Percentiles rank a stretch among this genome's conserved stretches.
These are phyloP conservation scores for Chaenocephalus aceratus DNA, from an alignment of 2,113 vertebrate species.

Conservation along the genomic window DNA sequence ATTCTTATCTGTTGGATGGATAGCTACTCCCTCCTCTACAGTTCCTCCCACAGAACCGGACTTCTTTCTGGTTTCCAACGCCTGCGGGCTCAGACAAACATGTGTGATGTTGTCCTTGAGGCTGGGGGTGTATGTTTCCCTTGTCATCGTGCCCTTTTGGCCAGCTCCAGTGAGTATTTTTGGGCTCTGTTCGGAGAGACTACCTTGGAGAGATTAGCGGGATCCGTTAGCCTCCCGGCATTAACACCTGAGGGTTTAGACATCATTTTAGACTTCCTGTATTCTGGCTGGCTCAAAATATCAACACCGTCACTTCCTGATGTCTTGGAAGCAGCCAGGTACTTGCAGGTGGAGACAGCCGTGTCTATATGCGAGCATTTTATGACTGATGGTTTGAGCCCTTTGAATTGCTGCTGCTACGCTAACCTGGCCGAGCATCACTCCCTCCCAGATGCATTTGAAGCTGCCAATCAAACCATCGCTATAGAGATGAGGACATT, in stretches of 20 bases:
- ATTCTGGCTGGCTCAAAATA: constrained; percentile 92
- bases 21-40: constrained; percentile 93
- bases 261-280: constrained; percentile 93
- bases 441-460: constrained; percentile 81
- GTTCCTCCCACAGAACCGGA: constrained; percentile 86
- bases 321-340: constrained; percentile 91
- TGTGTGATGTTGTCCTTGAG: constrained; percentile 94
- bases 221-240: constrained; percentile 85
- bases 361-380: constrained; percentile 89
- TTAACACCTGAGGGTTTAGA: constrained; percentile 88
- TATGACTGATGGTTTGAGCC: constrained; percentile 85
- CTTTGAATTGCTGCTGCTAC: constrained; percentile 89
- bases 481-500: constrained; percentile 84
- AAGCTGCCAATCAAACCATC: constrained; percentile 85
- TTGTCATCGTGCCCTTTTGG: constrained; percentile 92
- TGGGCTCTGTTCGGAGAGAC: constrained; percentile 93
- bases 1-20: constrained; percentile 62
- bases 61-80: constrained; percentile 90
- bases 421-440: constrained; percentile 91
- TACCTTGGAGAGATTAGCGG: constrained; percentile 87
- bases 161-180: constrained; percentile 95
- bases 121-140: constrained; percentile 89
- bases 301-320: constrained; percentile 88
- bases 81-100: constrained; percentile 87
- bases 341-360: constrained; percentile 92